A percentile compares a stretch with the other conserved stretches of the same genome.
These are phyloP conservation scores for Hirtodrosophila confusa DNA, from an alignment of 2,888 invertebrate genomes.

Conservation along the genomic window DNA sequence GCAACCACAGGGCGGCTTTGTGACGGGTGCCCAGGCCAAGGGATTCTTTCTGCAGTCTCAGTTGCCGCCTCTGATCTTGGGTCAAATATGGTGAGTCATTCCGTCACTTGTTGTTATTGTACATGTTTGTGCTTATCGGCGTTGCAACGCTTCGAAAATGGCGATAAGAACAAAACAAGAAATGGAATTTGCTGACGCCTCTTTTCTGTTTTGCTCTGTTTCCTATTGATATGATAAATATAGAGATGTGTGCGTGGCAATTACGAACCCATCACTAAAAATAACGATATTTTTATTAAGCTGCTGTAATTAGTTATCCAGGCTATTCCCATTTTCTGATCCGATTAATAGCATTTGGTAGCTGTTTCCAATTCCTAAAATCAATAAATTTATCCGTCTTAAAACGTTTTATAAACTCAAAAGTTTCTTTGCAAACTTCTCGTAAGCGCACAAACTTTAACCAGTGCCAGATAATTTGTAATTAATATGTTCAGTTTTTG, in stretches of 20 bases:
- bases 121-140: constrained; percentile 28
- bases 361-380: no score
- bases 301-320: no score
- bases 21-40: constrained; percentile 97
- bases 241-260: constrained; percentile 18
- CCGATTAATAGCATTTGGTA: no score
- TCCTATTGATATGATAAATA: constrained; percentile 20
- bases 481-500: no score
- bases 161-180: constrained; percentile 36
- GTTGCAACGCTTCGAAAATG: constrained; percentile 15
- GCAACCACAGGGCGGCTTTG: constrained; percentile 93
- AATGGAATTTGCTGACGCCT: constrained; percentile 21
- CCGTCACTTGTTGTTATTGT: constrained; percentile 14
- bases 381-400: no score
- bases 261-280: neutral
- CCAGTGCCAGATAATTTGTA: no score
- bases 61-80: constrained; percentile 93
- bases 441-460: no score
- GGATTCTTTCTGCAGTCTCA: constrained; percentile 96
- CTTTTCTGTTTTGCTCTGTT: constrained; percentile 20
- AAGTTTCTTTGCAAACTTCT: no score
- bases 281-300: no score
- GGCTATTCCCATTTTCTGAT: no score
- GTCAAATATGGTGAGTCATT: constrained; percentile 94
- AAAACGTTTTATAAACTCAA: no score